Base-by-base conservation (phyloP, 2,797 vertebrate species). In the Malacoraja senta region DNA sequence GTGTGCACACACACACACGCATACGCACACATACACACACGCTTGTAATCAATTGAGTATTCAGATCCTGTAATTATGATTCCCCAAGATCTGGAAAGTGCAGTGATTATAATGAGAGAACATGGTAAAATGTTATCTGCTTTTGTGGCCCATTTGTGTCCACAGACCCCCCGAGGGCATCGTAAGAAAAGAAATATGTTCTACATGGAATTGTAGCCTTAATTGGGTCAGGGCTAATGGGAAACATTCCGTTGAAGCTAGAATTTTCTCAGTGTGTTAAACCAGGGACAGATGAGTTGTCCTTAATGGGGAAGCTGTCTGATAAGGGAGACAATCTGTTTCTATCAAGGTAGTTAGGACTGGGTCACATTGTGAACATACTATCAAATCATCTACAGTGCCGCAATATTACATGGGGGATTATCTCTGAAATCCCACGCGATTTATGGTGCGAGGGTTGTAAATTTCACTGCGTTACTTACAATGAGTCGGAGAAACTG, bases 151-250 rank as follows among this genome's bases (percentile, higher is more conserved):
- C 90, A 91, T 91, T 91, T 91, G 19, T 91, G 19, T 91, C 90
- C 88, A 19, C 3, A 26, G 35, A 44, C 90, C 90, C 76, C 90
- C 90, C 68, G 68, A 91, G 90, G 90, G 90, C 35, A 74, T 72
- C 90, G 24, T 91, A 38, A 72, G 68, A 91, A 72, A 74, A 74
- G 90, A 74, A 91, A 74, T 91, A 91, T 91, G 90, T 72, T 91
- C 65, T 44, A 74, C 90, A 26, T 74, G 24, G 65, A 74, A 91
- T 72, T 91, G 90, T 38, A 74, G 90, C 38, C 68, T 91, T 91
- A 91, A 72, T 91, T 91, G 90, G 90, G 65, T 91, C 90, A 72
- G 90, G 35, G 86, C 35, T 91, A 91, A 91, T 74, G 71, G 90
- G 68, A 74, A 26, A 24, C 90, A 91, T 91, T 91, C 90, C 35